Percentiles rank a stretch among this genome's conserved stretches.
These are phyloP conservation scores for Marmota monax DNA, from an alignment of 2,113 vertebrate species.

Conservation along the genomic window DNA sequence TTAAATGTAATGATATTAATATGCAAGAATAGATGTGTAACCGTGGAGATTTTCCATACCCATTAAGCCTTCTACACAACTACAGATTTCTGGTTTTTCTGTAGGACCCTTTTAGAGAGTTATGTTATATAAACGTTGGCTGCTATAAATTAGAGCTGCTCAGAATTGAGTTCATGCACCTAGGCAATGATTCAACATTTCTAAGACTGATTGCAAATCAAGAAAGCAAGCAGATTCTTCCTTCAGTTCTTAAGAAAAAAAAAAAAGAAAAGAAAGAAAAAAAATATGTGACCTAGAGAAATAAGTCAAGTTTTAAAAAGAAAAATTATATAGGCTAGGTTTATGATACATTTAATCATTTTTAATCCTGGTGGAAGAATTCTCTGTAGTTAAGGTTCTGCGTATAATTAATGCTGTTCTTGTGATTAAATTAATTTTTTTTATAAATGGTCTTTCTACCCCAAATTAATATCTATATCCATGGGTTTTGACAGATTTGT, in stretches of 20 bases:
- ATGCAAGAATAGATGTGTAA: conserved; percentile 78
- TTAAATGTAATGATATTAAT: conserved; percentile 85
- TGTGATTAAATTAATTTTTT: conserved; percentile 46
- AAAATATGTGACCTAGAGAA: background rate
- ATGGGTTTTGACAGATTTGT: background rate
- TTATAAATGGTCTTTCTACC: background rate
- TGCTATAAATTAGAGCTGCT: conserved; percentile 69
- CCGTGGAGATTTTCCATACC: conserved; percentile 85
- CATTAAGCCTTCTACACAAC: conserved; percentile 81
- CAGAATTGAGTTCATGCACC: conserved; percentile 69
- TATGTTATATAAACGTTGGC: conserved; percentile 74
- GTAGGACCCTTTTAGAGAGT: conserved; percentile 74
- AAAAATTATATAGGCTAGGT: background rate
- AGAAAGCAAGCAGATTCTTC: background rate
- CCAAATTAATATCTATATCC: background rate
- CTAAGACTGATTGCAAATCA: conserved; percentile 70
- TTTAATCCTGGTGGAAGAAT: background rate
- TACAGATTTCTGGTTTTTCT: conserved; percentile 81
- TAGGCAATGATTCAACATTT: conserved; percentile 75
- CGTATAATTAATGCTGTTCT: background rate
- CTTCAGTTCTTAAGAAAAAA: conserved; percentile 20
- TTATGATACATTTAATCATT: conserved; percentile 49
- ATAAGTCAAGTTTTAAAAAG: background rate
- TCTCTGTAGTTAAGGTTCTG: conserved; percentile 19
- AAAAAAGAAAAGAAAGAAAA: background rate